Evolutionary conservation across 2,888 invertebrate species (phyloP), one percentile per base, ranked within the genome.

Genomic region (Caenorhabditis sp.): DNA sequence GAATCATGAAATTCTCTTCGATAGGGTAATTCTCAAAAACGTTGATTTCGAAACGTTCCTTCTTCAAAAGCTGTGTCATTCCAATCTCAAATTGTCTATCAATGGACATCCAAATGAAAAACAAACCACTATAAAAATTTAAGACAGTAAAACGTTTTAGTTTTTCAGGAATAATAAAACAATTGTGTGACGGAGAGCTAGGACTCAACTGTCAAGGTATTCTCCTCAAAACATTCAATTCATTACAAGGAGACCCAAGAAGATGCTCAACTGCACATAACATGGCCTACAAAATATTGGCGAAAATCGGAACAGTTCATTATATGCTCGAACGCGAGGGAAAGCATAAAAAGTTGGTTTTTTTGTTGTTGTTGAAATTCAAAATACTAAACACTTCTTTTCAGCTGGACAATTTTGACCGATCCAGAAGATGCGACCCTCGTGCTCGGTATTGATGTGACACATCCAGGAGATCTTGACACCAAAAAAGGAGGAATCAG

Each of bases 381-480:
- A n/a, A n/a, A n/a, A n/a, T n/a, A n/a, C n/a, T n/a, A n/a, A n/a
- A n/a, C n/a, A n/a, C n/a, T n/a, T n/a, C n/a, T 12, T 43, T 43
- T 43, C 43, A 43, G 43, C 17, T 43, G 43, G 43, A 12, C 43
- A 17, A 43, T 2, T 3, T 14, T 43, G 3, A 43, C 43, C 7
- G 14, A 43, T 43, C 43, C 10, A 7, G 17, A 43, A 43, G 43
- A 78, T 66, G 83, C 85, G 36, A 91, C 91, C 17, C 91, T 93
- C 91, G 91, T 92, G 20, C 90, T 94, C 49, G 95, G 95, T 0
- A 95, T 95, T 8, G 95, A 95, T 89, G 95, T 95, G 7, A 95
- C 95, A 0, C 95, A 95, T 90, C 95, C 95, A 0, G 92, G 93
- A 1, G 93, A 94, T 0, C 93, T 93, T 70, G 91, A 92, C 88